Evolutionary conservation across 1,140 invertebrate genomes (phyloP), one percentile per base, ranked within the genome.

Genomic region (Drosophila pachea): DNA sequence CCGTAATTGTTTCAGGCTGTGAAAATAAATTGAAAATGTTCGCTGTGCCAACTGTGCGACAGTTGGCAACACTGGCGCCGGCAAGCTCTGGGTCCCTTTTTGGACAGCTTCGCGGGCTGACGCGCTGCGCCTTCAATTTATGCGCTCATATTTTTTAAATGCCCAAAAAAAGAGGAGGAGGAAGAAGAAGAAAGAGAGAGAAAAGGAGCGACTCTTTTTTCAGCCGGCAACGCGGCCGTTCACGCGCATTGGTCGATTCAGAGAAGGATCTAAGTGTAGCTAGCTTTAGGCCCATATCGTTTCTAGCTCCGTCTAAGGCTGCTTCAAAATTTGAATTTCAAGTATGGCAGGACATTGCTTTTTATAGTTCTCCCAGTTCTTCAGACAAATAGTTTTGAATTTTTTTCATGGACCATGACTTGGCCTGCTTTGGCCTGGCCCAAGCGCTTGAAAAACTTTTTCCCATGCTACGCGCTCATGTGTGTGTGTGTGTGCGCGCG

Each of bases 21-120:
- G 79, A 84, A 83, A 84, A 86, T 84, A 84, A 84, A 84, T 84
- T 84, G 79, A 84, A 83, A 86, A 70, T 74, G 40, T 63, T 36
- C 70, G 76, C 72, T 64, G 61, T 69, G 78, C 75, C 73, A 83
- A 79, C 75, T 78, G 78, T 43, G 78, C 76, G 79, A 73, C 12
- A 12, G 32, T 40, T 52, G 35, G 31, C 40, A 67, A 16, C 48
- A 31, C 35, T 49, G 50, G 35, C 59, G 56, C 49, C 49, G 56
- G 29, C 42, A 33, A 35, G 8, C 32, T 16, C 50, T 7, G n/a
- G 45, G 78, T 79, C 78, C 78, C 59, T 84, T 84, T 65, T 86
- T 22, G 22, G 79, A 76, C 79, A 76, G 79, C 79, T 84, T 86
- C 73, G 79, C 79, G 78, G 63, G 40, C 79, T 84, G 76, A 86